Conservation (phyloP, 2,888 invertebrate genomes). For the Philaethria dido region DNA sequence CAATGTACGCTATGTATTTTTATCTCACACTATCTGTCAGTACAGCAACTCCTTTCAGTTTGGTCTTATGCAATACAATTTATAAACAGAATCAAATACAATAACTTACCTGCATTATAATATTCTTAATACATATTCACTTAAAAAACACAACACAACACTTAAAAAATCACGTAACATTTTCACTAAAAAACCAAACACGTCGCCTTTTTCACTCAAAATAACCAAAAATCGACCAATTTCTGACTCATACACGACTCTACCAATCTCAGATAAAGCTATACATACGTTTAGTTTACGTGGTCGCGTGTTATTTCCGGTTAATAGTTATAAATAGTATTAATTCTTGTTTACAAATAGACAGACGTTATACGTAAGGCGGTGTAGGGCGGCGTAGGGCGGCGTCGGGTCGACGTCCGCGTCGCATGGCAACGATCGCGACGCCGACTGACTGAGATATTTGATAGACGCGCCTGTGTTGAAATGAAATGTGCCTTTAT, state of each 20-base stretch:
- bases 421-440: conserved; percentile 45
- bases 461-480: conserved; percentile 28
- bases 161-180: conserved; percentile 6
- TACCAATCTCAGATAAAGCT: neutral
- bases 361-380: conserved; percentile 50
- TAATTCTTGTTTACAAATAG: conserved; percentile 55
- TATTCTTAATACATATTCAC: neutral
- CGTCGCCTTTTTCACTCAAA: neutral
- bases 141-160: neutral
- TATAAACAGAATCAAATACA: neutral
- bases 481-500: neutral
- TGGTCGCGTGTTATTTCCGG: conserved; percentile 21
- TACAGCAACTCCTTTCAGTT: neutral
- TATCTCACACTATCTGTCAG: neutral
- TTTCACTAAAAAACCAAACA: conserved; percentile 8
- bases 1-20: too few relatives aligned
- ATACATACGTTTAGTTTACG: conserved; percentile 3
- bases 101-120: conserved; percentile 22
- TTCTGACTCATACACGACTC: neutral
- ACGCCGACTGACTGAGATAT: conserved; percentile 32
- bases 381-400: conserved; percentile 36
- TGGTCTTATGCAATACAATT: neutral
- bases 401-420: conserved; percentile 48
- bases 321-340: conserved; percentile 45
- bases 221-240: neutral